Evolutionary conservation across 2,888 invertebrate species (phyloP).

Genomic region (Heliconius cydno): DNA sequence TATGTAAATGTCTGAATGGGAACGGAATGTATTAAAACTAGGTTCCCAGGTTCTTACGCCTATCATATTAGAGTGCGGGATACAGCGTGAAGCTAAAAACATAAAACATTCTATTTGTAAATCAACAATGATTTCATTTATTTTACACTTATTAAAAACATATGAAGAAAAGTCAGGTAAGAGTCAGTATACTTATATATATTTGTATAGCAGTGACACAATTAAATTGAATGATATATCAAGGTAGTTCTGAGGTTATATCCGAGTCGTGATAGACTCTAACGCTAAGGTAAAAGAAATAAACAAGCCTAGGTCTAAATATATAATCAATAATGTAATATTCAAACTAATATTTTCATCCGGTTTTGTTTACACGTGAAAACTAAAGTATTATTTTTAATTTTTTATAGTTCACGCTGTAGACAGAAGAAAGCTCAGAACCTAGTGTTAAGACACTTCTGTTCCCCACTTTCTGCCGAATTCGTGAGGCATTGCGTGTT

Average conservation of each 20-base stretch:
- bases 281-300: constrained; percentile 17
- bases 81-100: background rate
- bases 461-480: background rate
- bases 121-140: no score
- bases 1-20: no score
- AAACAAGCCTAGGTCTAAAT: background rate
- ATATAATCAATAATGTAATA: background rate
- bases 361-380: no score
- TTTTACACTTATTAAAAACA: background rate
- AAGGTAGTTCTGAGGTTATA: constrained; percentile 50
- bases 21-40: no score
- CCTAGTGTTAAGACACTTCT: background rate
- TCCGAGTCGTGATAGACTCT: constrained; percentile 46
- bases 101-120: background rate
- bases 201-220: constrained; percentile 21
- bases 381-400: no score
- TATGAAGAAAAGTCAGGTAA: background rate
- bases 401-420: background rate
- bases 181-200: background rate
- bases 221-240: constrained; percentile 40
- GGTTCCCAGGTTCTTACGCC: background rate
- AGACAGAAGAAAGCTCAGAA: background rate
- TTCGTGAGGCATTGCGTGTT: no score
- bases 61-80: background rate
- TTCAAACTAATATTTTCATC: background rate